Base-by-base conservation (phyloP, 2,113 vertebrate genomes). In the Zeus faber region DNA sequence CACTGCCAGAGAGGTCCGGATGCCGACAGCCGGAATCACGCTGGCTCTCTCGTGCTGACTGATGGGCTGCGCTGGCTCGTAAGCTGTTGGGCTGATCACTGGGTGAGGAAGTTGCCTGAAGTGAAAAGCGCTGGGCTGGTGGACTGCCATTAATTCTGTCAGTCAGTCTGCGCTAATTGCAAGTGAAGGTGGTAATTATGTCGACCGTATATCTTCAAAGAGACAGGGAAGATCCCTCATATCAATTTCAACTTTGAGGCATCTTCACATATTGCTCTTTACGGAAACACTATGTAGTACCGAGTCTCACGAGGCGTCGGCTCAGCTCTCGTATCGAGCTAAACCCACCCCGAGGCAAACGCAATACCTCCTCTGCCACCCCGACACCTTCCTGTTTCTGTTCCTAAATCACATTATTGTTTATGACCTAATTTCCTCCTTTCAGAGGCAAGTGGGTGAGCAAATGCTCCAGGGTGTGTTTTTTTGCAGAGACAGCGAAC, bases 31-130 rank as follows among this genome's bases (percentile, higher is more conserved):
- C 65, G 68, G 66, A 54, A 56, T 24, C 14, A 13, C 20, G 11
- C 49, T 39, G 47, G 62, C 51, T 62, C 49, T 66, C 63, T n/a
- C n/a, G 65, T 4, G 43, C 39, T 76, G 76, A 74, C 53, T 58
- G 64, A 82, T 76, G 67, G 45, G 40, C 47, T 17, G 23, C 23
- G 35, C 41, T 59, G 45, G 68, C 44, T 20, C 18, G 33, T 62
- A 21, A 18, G 10, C 7, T 44, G 17, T 21, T 46, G 13, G 7
- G 46, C 67, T 55, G 23, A 40, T 3, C 20, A 27, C 41, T 58
- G 11, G 16, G 31, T 51, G 44, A 48, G 57, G 64, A 40, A 39
- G 49, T 53, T 45, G 46, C 35, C 41, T 54, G 16, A 13, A 27
- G 18, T 54, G 22, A 52, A 46, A 11, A 37, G 2, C 13, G 31